Evolutionary conservation across 2,888 invertebrate genomes (phyloP), one percentile per base, ranked within the genome.

Genomic region (Folsomia candida): DNA sequence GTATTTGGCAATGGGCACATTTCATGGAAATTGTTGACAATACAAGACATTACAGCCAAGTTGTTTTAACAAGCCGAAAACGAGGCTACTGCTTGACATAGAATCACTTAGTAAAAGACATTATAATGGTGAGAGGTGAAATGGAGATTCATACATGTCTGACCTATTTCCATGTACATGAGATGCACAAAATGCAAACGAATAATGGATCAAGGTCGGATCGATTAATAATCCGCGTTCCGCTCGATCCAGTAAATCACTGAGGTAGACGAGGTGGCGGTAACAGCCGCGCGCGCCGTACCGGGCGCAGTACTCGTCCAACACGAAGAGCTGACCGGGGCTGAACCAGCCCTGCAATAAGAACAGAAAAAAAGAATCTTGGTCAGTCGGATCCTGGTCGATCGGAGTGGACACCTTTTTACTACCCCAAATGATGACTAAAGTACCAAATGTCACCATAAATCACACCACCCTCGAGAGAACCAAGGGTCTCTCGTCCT

Each of bases 121-220:
- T 62, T 27, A 71, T 70, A 71, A 75, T 73, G 71, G 75, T 73
- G 73, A 75, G 75, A 75, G 73, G 75, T 75, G 73, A 68, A 73
- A 75, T 67, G 63, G 51, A 51, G 72, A 74, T 67, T 72, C 79
- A 78, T 80, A 80, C 80, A 79, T 80, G 79, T 80, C 87, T 83
- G 87, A 95, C 94, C 94, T 92, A 87, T 98, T 99, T 78, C 99
- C 99, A 83, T 98, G 97, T 11, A 99, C 98, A 85, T 99, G 99
- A 81, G 94, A 97, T 68, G 98, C 98, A 85, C 99, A 99, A 86
- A 97, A 99, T 60, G 98, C 98, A 85, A 98, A 99, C 81, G 97
- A 96, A 86, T 94, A 99, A 86, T 99, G 98, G 83, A 99, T 96
- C 74, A 99, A 87, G 0, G 97, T 98, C 0, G 99, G 99, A 85